Conservation (phyloP, 1,140 invertebrate genomes). For the Scaptomyza montana region DNA sequence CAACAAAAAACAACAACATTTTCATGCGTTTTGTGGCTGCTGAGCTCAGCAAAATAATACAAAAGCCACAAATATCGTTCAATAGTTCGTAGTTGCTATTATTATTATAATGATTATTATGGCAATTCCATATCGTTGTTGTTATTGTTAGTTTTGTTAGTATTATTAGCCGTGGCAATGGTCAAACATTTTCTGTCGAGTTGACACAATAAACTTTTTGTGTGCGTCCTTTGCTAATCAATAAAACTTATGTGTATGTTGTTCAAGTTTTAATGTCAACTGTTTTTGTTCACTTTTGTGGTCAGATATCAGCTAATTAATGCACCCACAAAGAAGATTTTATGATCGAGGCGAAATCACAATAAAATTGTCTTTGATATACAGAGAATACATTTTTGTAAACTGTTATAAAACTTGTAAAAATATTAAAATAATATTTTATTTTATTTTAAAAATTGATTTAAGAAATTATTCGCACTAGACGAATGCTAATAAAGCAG, state of each 20-base stretch:
- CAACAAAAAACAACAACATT: conserved; percentile 7
- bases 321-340: not conserved
- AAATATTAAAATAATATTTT: no score
- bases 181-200: conserved; percentile 48
- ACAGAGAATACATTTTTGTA: no score
- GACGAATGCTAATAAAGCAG: no score
- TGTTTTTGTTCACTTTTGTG: conserved; percentile 34
- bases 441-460: not conserved
- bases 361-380: no score
- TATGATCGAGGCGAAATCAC: no score
- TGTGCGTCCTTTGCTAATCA: conserved; percentile 11
- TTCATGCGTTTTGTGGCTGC: conserved; percentile 25
- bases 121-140: conserved; percentile 3
- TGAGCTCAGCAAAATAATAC: conserved; percentile 39
- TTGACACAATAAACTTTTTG: conserved; percentile 49
- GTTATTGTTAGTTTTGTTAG: conserved; percentile 13
- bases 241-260: conserved; percentile 49
- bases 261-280: conserved; percentile 46
- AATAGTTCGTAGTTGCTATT: conserved; percentile 41
- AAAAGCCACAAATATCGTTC: conserved; percentile 29
- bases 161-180: conserved; percentile 39
- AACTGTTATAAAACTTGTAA: no score
- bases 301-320: conserved; percentile 44
- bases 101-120: conserved; percentile 26
- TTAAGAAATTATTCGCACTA: no score